These are phyloP conservation scores for Bombus huntii DNA, from an alignment of 1,140 invertebrate genomes.

Conservation along the genomic window DNA sequence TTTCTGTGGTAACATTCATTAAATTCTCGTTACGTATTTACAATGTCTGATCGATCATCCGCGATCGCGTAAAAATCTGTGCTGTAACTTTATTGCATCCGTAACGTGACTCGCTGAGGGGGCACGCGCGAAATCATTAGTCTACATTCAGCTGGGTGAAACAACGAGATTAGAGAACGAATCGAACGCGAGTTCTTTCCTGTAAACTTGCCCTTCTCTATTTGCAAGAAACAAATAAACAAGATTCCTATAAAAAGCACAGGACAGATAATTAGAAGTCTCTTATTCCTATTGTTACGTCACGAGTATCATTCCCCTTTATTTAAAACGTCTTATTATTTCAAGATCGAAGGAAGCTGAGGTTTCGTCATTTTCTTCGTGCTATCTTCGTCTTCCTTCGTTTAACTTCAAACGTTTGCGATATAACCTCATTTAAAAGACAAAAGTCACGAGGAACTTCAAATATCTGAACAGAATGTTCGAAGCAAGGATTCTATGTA, in stretches of 20 bases:
- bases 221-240: neutral
- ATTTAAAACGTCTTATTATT: too few relatives aligned
- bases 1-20: conserved; percentile 31
- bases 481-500: neutral
- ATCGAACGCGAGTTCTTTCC: neutral
- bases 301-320: too few relatives aligned
- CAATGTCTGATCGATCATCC: conserved; percentile 45
- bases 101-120: conserved; percentile 7
- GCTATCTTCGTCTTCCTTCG: too few relatives aligned
- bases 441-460: too few relatives aligned
- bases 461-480: neutral
- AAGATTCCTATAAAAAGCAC: too few relatives aligned
- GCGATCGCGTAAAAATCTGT: conserved; percentile 36
- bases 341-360: too few relatives aligned
- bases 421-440: too few relatives aligned
- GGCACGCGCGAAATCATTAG: conserved; percentile 17
- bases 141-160: neutral
- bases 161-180: neutral
- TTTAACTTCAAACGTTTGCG: too few relatives aligned
- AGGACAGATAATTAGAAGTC: neutral
- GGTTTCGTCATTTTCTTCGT: too few relatives aligned
- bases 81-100: neutral
- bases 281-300: too few relatives aligned
- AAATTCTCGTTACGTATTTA: conserved; percentile 51
- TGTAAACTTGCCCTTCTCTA: neutral